Evolutionary conservation across 2,888 invertebrate species (phyloP).

Genomic region (Argynnis bischoffii): DNA sequence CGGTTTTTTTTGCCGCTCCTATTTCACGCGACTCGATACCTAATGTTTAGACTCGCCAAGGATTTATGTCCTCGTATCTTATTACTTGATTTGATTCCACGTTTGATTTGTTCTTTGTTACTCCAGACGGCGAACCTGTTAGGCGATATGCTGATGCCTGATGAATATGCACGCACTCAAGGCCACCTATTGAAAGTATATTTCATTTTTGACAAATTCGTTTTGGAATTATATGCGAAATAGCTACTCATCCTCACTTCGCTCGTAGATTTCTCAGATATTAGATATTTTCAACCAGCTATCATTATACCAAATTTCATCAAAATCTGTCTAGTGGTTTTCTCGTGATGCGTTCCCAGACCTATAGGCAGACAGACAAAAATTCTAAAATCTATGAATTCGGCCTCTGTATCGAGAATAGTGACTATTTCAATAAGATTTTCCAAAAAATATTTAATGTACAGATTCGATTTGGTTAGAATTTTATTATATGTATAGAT

Average conservation of each 20-base stretch:
- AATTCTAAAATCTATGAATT: too few species aligned
- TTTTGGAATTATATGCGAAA: background rate
- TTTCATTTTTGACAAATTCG: slow-evolving; percentile 17
- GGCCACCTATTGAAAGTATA: slow-evolving; percentile 25
- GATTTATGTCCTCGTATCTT: slow-evolving; percentile 28
- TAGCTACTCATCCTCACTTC: background rate
- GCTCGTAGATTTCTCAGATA: too few species aligned
- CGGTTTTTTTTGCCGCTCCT: slow-evolving; percentile 45
- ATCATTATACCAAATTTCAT: too few species aligned
- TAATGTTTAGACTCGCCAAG: slow-evolving; percentile 38
- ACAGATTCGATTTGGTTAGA: too few species aligned
- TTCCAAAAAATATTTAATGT: too few species aligned
- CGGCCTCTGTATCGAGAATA: too few species aligned
- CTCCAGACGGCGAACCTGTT: slow-evolving; percentile 30
- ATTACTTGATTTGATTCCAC: slow-evolving; percentile 20
- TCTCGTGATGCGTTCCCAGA: too few species aligned
- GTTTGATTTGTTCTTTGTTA: slow-evolving; percentile 29
- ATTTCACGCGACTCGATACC: slow-evolving; percentile 34
- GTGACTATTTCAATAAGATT: too few species aligned
- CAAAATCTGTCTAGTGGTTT: too few species aligned
- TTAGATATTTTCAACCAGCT: too few species aligned
- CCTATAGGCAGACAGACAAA: too few species aligned
- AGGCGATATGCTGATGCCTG: slow-evolving; percentile 7
- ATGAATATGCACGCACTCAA: slow-evolving; percentile 31
- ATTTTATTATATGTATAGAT: too few species aligned